Evolutionary conservation across 37 sponge, comb jelly and placozoan species (phyloP).

Genomic region (Haliclona indistincta): DNA sequence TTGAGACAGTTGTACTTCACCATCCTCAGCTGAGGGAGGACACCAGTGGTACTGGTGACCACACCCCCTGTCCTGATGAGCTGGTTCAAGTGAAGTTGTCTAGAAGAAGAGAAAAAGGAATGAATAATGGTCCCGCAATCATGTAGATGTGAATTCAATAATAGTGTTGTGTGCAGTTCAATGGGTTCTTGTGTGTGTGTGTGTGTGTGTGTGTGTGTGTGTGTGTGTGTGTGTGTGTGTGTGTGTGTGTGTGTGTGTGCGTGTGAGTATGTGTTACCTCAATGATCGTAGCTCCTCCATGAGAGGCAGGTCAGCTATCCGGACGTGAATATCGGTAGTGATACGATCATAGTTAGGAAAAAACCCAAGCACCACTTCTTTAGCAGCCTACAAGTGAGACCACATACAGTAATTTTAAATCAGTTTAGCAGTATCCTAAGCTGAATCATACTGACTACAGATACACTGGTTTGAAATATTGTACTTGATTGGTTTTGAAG

Average conservation of each 20-base stretch:
- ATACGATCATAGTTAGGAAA: constrained; percentile 95
- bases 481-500: too few species aligned
- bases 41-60: constrained; percentile 90
- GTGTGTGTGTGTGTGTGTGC: neutral
- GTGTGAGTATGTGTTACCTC: constrained; percentile 38
- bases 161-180: neutral
- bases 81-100: constrained; percentile 98
- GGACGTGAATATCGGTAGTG: constrained; percentile 85
- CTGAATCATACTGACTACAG: neutral
- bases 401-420: too few species aligned
- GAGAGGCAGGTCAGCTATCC: constrained; percentile 93
- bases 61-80: constrained; percentile 94
- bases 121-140: neutral
- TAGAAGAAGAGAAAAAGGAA: neutral
- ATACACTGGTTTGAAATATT: neutral
- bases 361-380: constrained; percentile 92
- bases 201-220: neutral
- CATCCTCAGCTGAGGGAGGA: constrained; percentile 97
- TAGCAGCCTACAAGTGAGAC: constrained; percentile 72
- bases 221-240: neutral
- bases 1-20: constrained; percentile 96
- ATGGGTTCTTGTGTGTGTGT: neutral
- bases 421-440: neutral
- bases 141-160: constrained; percentile 7
- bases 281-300: constrained; percentile 98